A percentile compares a stretch with the other conserved stretches of the same genome.
phyloP scores from a whole-genome alignment of 2,797 vertebrate species.

The Platyrinchus mystaceus region DNA sequence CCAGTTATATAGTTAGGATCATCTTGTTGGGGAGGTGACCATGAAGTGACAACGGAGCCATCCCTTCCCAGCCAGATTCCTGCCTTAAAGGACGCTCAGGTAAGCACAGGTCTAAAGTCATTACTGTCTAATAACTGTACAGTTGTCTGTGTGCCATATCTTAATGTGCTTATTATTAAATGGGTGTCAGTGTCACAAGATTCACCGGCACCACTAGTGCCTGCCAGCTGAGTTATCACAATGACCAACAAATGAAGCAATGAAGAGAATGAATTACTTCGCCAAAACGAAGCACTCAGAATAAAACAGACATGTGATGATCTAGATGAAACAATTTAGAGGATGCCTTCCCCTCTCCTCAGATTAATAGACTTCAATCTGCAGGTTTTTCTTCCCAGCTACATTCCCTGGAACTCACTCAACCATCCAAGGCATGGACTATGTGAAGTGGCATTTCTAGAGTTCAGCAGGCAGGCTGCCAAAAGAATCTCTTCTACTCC shows the following conservation, averaged over 20 bases:
- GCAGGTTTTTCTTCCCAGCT: not conserved
- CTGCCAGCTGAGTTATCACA: not conserved
- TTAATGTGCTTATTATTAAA: not conserved
- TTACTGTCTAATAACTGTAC: not conserved
- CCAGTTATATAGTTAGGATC: not conserved
- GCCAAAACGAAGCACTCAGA: not conserved
- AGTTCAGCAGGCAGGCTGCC: slow-evolving; percentile 47
- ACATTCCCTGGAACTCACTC: not conserved
- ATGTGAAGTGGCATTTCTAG: slow-evolving; percentile 44
- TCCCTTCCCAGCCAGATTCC: not conserved
- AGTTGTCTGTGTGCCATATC: not conserved
- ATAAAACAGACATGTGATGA: not conserved
- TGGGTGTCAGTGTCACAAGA: not conserved
- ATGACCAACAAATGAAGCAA: not conserved
- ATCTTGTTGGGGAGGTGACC: not conserved
- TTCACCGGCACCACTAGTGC: not conserved
- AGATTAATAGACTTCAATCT: not conserved
- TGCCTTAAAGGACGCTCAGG: not conserved
- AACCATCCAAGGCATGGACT: not conserved
- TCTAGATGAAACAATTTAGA: not conserved
- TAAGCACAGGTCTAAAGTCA: not conserved
- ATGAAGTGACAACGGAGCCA: not conserved
- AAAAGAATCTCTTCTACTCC: slow-evolving; percentile 33
- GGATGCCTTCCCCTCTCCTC: not conserved
- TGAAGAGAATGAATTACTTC: not conserved